Conservation (phyloP, 2,888 invertebrate species). For the Scaptodrosophila latifasciaeformis region DNA sequence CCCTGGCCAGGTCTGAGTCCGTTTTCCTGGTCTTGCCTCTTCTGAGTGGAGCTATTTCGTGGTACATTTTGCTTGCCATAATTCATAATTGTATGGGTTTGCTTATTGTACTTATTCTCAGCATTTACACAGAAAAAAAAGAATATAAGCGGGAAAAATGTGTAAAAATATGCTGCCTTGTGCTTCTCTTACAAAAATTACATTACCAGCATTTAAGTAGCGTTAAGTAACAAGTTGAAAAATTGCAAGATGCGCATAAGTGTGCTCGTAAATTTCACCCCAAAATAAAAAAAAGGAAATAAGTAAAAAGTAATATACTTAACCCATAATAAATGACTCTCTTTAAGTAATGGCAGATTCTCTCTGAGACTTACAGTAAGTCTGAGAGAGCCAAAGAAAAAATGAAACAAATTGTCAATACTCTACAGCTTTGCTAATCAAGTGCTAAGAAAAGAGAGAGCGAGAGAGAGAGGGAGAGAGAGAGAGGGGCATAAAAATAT, state of each 20-base stretch:
- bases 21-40: neutral
- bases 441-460: too few species aligned
- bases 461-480: conserved; percentile 7
- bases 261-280: conserved; percentile 51
- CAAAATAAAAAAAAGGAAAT: conserved; percentile 7
- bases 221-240: conserved; percentile 63
- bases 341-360: conserved; percentile 4
- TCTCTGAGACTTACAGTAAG: too few species aligned
- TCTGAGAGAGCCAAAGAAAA: too few species aligned
- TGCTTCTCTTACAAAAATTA: conserved; percentile 2
- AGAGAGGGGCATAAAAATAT: neutral
- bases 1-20: too few species aligned
- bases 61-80: conserved; percentile 7
- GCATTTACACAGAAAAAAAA: too few species aligned
- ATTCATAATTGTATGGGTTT: conserved; percentile 10
- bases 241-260: conserved; percentile 38
- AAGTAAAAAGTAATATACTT: too few species aligned
- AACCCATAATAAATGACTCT: conserved; percentile 37
- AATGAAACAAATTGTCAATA: too few species aligned
- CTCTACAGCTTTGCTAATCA: too few species aligned
- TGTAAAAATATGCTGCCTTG: too few species aligned
- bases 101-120: too few species aligned
- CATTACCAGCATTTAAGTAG: conserved; percentile 49
- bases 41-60: neutral
- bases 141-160: too few species aligned